These are phyloP conservation scores for Dyspetes luteomarginatus DNA, from an alignment of 2,888 invertebrate genomes.

Conservation along the genomic window DNA sequence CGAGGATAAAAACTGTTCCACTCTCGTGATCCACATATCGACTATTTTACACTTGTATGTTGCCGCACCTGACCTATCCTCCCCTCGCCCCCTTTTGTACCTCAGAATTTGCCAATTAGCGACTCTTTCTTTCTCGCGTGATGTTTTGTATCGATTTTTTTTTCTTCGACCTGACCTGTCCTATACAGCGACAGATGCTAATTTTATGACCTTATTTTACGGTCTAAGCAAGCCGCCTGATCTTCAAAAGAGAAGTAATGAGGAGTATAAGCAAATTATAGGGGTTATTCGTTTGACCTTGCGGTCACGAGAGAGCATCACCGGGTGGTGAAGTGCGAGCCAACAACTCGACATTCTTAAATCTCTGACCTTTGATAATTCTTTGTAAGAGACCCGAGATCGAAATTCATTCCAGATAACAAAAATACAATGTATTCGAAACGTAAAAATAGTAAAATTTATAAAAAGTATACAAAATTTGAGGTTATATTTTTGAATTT, in stretches of 20 bases:
- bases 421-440: background rate
- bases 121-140: background rate
- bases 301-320: conserved; percentile 14
- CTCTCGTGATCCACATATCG: conserved; percentile 75
- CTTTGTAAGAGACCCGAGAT: background rate
- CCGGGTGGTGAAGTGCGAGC: conserved; percentile 36
- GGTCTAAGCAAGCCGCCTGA: background rate
- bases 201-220: background rate
- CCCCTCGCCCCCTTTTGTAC: background rate
- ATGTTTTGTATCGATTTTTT: conserved; percentile 9
- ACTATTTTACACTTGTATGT: conserved; percentile 51
- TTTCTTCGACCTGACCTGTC: conserved; percentile 26
- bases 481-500: background rate
- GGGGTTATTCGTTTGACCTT: conserved; percentile 50
- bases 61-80: conserved; percentile 40
- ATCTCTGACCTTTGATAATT: conserved; percentile 34
- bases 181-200: conserved; percentile 6
- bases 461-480: background rate
- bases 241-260: background rate
- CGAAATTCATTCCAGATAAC: background rate
- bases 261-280: background rate
- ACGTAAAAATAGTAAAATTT: background rate
- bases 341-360: conserved; percentile 55
- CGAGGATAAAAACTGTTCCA: conserved; percentile 72
- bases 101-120: conserved; percentile 31